phyloP scores from a whole-genome alignment of 2,797 vertebrate genomes.

The Alosa sapidissima region DNA sequence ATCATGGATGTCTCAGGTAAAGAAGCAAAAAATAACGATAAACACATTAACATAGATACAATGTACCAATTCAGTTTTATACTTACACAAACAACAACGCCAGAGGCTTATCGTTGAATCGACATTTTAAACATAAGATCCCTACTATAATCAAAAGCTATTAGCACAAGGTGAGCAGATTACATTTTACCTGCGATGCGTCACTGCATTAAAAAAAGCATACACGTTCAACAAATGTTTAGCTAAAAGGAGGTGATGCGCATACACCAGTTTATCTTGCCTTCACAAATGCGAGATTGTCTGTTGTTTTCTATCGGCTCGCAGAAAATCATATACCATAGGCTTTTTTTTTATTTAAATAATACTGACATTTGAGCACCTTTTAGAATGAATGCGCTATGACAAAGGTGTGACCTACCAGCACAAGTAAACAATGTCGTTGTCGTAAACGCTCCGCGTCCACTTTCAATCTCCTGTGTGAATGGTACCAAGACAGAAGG shows the following conservation, averaged over 20 bases:
- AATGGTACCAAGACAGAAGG: conserved; percentile 42
- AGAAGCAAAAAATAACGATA: neutral
- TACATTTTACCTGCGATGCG: conserved; percentile 1
- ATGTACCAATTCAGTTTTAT: neutral
- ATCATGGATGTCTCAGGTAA: neutral
- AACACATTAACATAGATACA: neutral
- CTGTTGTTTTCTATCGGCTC: neutral
- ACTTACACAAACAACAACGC: neutral
- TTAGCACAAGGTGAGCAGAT: conserved; percentile 16
- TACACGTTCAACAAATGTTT: neutral
- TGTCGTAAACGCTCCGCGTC: conserved; percentile 28
- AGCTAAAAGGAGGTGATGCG: neutral
- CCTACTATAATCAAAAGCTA: neutral
- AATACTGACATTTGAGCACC: neutral
- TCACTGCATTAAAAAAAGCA: neutral
- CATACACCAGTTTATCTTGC: neutral
- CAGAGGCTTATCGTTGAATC: neutral
- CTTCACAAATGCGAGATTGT: neutral
- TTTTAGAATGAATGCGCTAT: neutral
- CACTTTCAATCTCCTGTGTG: neutral
- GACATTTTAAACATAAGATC: neutral
- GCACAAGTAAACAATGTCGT: conserved; percentile 32
- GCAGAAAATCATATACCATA: neutral
- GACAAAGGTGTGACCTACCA: neutral
- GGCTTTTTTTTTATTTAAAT: neutral